Evolutionary conservation across 2,113 vertebrate genomes (phyloP).

Genomic region (Aix galericulata): DNA sequence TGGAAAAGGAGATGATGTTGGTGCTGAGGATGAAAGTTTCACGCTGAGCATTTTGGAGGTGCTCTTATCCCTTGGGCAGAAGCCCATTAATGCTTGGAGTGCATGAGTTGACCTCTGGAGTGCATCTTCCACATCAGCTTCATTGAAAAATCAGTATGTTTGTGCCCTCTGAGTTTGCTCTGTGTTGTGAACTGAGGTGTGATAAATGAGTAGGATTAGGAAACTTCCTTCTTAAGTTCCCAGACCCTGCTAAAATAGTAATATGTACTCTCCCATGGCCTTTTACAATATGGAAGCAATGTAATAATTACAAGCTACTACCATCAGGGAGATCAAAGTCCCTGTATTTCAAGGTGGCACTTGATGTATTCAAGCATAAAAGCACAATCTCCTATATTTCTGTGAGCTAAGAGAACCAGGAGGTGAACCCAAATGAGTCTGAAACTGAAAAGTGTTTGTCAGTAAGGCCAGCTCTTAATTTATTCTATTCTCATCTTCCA

Average conservation of each 20-base stretch:
- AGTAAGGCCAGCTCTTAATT: background rate
- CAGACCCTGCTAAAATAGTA: background rate
- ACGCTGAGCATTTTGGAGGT: background rate
- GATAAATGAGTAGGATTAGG: rapidly evolving
- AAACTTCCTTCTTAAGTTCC: background rate
- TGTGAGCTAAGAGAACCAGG: background rate
- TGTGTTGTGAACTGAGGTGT: background rate
- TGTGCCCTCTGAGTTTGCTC: background rate
- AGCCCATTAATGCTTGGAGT: background rate
- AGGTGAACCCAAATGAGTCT: background rate
- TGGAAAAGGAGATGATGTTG: background rate
- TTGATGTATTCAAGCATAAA: background rate
- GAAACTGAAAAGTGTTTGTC: background rate
- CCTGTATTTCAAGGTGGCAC: background rate
- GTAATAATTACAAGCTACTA: background rate
- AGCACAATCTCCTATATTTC: background rate
- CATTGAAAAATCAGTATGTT: background rate
- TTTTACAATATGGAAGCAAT: background rate
- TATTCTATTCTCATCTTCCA: background rate
- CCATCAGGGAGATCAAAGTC: background rate
- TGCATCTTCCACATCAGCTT: background rate
- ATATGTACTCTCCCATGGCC: background rate
- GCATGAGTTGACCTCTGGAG: background rate
- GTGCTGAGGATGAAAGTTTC: background rate
- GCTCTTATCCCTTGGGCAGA: background rate